Evolutionary conservation across 2,113 vertebrate genomes (phyloP).

Genomic region (Scomber colias): DNA sequence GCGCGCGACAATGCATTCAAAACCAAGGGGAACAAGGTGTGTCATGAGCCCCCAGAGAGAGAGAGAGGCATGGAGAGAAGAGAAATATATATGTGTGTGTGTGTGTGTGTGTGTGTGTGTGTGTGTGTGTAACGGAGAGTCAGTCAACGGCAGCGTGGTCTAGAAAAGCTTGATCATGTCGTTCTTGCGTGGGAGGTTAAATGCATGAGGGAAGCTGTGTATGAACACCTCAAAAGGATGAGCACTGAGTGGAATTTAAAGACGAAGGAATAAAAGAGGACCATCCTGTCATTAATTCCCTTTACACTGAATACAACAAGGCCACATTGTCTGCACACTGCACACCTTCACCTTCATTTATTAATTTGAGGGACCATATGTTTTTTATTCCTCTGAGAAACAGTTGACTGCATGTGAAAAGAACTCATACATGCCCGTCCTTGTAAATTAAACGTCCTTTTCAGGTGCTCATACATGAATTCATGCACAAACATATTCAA

Average conservation of each 20-base stretch:
- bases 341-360: not conserved
- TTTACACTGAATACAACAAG: not conserved
- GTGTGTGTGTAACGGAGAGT: not conserved
- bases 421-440: not conserved
- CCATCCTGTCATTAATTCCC: not conserved
- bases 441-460: slow-evolving; percentile 15
- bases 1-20: not conserved
- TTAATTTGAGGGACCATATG: not conserved
- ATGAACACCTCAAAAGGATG: slow-evolving; percentile 15
- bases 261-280: not conserved
- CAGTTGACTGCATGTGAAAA: not conserved
- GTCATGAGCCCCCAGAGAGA: slow-evolving; percentile 25
- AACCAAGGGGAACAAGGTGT: slow-evolving; percentile 37
- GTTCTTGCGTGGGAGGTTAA: slow-evolving; percentile 26
- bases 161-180: slow-evolving; percentile 29
- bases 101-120: no score
- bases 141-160: not conserved
- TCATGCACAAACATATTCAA: slow-evolving; percentile 14
- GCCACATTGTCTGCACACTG: not conserved
- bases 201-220: slow-evolving; percentile 5
- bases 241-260: slow-evolving; percentile 31
- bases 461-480: slow-evolving; percentile 10
- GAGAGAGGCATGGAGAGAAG: not conserved
- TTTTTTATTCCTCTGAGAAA: not conserved
- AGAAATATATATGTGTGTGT: not conserved